A percentile compares a stretch with the other conserved stretches of the same genome.
These are phyloP conservation scores for Altica lythri DNA, from an alignment of 2,888 invertebrate genomes.

Conservation along the genomic window DNA sequence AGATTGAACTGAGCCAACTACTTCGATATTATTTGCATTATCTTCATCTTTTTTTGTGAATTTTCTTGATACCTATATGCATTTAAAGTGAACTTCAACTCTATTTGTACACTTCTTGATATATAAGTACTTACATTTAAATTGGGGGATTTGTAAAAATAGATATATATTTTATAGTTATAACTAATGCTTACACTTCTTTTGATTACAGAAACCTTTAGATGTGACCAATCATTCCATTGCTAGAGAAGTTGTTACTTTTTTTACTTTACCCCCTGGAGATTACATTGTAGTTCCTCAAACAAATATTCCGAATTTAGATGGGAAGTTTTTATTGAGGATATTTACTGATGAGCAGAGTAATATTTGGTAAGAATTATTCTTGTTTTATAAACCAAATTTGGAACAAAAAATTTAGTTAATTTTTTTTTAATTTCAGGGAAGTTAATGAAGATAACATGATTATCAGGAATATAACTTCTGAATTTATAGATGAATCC, in stretches of 20 bases:
- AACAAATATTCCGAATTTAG: conserved; percentile 69
- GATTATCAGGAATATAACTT: conserved; percentile 67
- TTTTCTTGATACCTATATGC: no score
- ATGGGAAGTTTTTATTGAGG: conserved; percentile 72
- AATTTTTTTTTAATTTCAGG: conserved; percentile 60
- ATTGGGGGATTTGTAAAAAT: no score
- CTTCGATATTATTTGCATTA: no score
- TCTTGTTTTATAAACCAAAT: background rate
- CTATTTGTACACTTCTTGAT: no score
- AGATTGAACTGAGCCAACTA: no score
- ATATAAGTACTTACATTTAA: no score
- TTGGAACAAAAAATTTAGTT: background rate
- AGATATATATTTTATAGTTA: background rate
- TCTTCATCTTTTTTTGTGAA: no score
- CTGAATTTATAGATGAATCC: conserved; percentile 64
- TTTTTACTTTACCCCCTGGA: conserved; percentile 75
- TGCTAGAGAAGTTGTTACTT: conserved; percentile 71
- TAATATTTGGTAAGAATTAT: conserved; percentile 66
- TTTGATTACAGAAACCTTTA: conserved; percentile 62
- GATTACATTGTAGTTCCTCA: conserved; percentile 76
- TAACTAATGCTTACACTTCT: background rate
- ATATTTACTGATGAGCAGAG: conserved; percentile 74
- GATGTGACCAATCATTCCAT: conserved; percentile 71
- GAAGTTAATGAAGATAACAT: conserved; percentile 79
- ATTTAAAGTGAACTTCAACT: no score